phyloP scores from a whole-genome alignment of 2,113 vertebrate genomes.

The Condylura cristata region DNA sequence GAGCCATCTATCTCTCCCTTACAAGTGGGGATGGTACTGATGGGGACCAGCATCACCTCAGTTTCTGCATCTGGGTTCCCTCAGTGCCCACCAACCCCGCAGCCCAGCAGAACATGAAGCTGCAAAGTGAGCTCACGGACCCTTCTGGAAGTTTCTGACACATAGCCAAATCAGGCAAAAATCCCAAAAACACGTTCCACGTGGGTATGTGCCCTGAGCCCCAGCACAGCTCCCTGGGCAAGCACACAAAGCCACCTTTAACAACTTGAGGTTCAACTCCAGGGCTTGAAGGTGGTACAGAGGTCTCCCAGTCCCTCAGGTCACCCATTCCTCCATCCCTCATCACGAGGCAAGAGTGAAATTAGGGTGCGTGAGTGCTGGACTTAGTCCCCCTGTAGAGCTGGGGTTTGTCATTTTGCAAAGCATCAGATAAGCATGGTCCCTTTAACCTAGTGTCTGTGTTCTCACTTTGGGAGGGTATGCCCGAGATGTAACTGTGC shows the following conservation, averaged over 20 bases:
- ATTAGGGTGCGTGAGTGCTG: background rate
- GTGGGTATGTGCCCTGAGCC: background rate
- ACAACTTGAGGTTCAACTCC: background rate
- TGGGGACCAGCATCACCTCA: background rate
- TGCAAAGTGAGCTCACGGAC: background rate
- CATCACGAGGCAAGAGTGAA: background rate
- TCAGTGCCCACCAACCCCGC: background rate
- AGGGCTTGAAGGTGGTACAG: background rate
- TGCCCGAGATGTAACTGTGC: background rate
- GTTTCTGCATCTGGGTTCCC: background rate
- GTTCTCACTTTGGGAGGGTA: background rate
- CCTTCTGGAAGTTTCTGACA: slow-evolving; percentile 60
- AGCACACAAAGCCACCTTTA: background rate
- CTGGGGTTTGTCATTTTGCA: background rate
- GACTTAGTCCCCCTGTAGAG: background rate
- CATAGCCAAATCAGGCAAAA: slow-evolving; percentile 46
- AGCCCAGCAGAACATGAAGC: slow-evolving; percentile 14
- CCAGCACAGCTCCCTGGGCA: background rate
- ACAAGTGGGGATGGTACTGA: background rate
- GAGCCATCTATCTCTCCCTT: slow-evolving; percentile 72
- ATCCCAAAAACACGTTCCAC: slow-evolving; percentile 23
- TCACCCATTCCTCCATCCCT: background rate
- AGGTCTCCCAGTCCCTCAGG: fast-evolving
- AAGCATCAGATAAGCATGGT: background rate
- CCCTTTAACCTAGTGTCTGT: background rate